These are phyloP conservation scores for Sphenodon punctatus DNA, from an alignment of 2,797 vertebrate species.

Conservation along the genomic window DNA sequence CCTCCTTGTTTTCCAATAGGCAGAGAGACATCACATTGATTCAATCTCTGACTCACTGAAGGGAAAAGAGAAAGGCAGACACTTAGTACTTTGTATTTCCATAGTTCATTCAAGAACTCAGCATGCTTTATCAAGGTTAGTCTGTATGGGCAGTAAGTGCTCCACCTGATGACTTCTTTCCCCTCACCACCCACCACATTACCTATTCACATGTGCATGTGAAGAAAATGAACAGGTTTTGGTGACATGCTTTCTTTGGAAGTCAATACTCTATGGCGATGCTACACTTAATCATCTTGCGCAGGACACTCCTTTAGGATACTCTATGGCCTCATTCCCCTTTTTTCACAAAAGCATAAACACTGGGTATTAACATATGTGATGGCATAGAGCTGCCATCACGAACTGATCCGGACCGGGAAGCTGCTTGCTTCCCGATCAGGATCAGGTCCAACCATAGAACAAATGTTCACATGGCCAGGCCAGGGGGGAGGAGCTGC, in stretches of 20 bases:
- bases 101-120: background rate
- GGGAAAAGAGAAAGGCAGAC: background rate
- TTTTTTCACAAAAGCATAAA: background rate
- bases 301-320: background rate
- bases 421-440: no score
- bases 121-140: background rate
- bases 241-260: background rate
- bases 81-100: background rate
- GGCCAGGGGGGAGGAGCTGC: no score
- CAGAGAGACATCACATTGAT: no score
- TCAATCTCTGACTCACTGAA: background rate
- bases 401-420: no score
- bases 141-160: background rate
- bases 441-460: no score
- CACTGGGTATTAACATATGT: no score
- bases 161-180: background rate
- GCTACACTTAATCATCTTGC: background rate
- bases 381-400: no score
- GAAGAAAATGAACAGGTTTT: background rate
- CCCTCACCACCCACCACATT: background rate
- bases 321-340: background rate
- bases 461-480: no score
- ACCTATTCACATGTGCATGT: background rate
- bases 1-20: no score
- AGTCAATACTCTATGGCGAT: background rate